A percentile compares a stretch with the other conserved stretches of the same genome.
phyloP scores from a whole-genome alignment of 1,140 invertebrate genomes.

The Drosophila seguyi region DNA sequence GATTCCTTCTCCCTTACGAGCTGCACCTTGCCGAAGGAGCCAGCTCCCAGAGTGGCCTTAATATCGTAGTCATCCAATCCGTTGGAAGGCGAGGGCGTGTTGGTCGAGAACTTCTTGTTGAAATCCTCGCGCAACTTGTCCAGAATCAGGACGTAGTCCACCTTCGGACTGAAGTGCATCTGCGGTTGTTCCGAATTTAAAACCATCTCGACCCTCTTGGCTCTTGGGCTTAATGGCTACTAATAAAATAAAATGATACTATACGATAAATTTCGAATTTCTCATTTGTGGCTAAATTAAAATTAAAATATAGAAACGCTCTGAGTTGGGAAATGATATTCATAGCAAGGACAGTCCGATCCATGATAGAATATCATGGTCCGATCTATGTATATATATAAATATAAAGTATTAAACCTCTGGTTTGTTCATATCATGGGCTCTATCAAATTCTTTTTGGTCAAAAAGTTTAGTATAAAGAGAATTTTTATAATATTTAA shows the following conservation, averaged over 20 bases:
- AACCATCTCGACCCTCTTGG: conserved; percentile 27
- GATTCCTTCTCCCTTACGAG: conserved; percentile 53
- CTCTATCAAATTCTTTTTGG: no score
- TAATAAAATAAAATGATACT: not conserved
- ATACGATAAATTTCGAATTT: conserved; percentile 29
- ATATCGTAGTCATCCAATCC: conserved; percentile 68
- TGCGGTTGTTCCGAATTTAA: conserved; percentile 21
- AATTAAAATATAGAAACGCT: not conserved
- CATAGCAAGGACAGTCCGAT: not conserved
- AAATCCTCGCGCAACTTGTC: conserved; percentile 71
- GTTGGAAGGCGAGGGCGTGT: conserved; percentile 49
- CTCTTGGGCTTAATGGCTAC: not conserved
- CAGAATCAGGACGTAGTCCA: conserved; percentile 69
- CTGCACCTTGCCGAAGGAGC: conserved; percentile 77
- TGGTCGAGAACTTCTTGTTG: conserved; percentile 53
- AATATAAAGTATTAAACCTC: not conserved
- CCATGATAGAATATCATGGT: no score
- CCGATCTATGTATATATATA: not conserved
- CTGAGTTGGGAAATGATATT: not conserved
- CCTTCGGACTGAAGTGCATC: conserved; percentile 66
- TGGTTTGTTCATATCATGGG: not conserved
- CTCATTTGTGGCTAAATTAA: not conserved
- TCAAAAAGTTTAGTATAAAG: not conserved
- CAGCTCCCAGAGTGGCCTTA: conserved; percentile 61
- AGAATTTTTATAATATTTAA: not conserved